Percentiles rank a stretch among this genome's conserved stretches.
Conservation (phyloP, 2,113 vertebrate species). For the Riparia riparia region DNA sequence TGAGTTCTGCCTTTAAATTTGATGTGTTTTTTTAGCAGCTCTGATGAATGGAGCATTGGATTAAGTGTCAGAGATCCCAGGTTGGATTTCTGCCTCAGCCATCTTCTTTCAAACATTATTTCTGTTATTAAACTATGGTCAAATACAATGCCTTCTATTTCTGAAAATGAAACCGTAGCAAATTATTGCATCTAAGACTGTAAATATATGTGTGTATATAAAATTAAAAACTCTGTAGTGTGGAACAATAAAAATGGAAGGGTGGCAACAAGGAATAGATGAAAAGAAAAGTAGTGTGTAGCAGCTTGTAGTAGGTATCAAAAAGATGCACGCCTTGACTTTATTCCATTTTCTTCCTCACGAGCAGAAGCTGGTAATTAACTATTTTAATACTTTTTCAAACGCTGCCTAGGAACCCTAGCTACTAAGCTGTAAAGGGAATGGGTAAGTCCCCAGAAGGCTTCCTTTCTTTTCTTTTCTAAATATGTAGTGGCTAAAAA, state of each 20-base stretch:
- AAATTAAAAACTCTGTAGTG: fast-evolving
- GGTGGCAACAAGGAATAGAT: neutral
- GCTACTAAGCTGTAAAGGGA: conserved; percentile 24
- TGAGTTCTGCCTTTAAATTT: neutral
- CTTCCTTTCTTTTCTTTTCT: conserved; percentile 19
- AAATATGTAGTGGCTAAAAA: neutral
- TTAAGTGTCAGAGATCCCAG: neutral
- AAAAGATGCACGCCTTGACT: neutral
- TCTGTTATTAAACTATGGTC: neutral
- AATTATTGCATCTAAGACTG: neutral
- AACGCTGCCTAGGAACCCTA: conserved; percentile 18
- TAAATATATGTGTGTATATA: neutral
- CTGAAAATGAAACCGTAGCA: neutral
- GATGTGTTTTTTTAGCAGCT: neutral
- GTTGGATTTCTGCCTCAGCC: neutral
- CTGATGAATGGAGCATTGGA: neutral
- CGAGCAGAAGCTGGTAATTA: neutral
- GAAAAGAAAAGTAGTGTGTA: neutral
- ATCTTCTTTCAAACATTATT: neutral
- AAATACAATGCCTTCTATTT: neutral
- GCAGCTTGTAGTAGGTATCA: neutral
- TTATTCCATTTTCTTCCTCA: neutral
- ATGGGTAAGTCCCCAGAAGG: conserved; percentile 3
- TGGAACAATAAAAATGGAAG: neutral
- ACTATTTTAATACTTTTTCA: conserved; percentile 2